phyloP scores from a whole-genome alignment of 2,888 invertebrate species.

The Nomada lathburiana region DNA sequence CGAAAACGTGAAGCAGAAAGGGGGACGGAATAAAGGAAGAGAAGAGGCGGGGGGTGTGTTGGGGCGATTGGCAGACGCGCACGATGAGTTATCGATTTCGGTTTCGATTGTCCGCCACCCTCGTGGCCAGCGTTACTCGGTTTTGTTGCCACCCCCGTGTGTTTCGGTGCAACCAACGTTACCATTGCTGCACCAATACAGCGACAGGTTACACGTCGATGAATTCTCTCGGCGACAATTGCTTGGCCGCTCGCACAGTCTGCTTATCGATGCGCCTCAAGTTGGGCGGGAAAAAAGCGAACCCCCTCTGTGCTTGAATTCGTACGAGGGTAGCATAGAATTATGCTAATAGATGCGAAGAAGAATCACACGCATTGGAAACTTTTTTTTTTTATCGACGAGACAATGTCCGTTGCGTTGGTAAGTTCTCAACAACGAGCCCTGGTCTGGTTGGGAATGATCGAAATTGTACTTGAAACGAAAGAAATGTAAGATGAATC shows the following conservation, averaged over 20 bases:
- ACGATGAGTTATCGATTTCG: slow-evolving; percentile 71
- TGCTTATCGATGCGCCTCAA: slow-evolving; percentile 33
- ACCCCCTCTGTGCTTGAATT: neutral
- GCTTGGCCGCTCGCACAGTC: slow-evolving; percentile 18
- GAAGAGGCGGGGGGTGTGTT: slow-evolving; percentile 9
- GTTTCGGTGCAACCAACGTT: slow-evolving; percentile 42
- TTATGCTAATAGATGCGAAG: slow-evolving; percentile 30
- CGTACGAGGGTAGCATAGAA: slow-evolving; percentile 9
- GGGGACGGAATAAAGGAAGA: neutral
- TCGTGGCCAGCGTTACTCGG: slow-evolving; percentile 37
- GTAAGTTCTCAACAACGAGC: too few species aligned
- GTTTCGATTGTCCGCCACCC: slow-evolving; percentile 68
- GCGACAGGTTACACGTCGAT: slow-evolving; percentile 40
- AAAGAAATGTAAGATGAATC: too few species aligned
- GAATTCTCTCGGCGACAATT: slow-evolving; percentile 33
- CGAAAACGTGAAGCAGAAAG: slow-evolving; percentile 17
- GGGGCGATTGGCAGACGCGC: slow-evolving; percentile 45
- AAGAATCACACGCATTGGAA: neutral
- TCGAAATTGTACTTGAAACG: neutral
- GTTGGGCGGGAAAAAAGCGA: slow-evolving; percentile 42
- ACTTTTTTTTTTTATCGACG: neutral
- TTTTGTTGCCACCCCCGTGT: slow-evolving; percentile 57
- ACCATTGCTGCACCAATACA: slow-evolving; percentile 42
- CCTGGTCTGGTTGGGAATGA: neutral
- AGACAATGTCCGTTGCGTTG: neutral